Evolutionary conservation across 1,140 invertebrate species (phyloP).

Genomic region (Lasioglossum albipes): DNA sequence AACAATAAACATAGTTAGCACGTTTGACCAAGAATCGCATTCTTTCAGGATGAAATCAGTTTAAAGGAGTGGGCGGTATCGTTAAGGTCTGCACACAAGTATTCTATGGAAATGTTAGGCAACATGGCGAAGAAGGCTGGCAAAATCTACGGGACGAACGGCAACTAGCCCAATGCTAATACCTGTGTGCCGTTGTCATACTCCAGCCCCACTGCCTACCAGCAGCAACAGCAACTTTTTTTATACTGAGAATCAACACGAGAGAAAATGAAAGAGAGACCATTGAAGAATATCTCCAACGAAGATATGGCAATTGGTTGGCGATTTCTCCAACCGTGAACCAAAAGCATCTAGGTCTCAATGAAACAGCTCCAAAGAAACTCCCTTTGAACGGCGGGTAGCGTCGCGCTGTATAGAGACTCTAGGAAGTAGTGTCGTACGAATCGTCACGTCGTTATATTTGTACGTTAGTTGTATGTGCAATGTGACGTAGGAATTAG

Average conservation of each 20-base stretch:
- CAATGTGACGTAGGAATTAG: constrained; percentile 71
- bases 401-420: constrained; percentile 76
- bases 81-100: constrained; percentile 93
- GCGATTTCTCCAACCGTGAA: neutral
- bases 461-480: constrained; percentile 77
- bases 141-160: constrained; percentile 94
- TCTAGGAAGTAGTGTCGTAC: constrained; percentile 75
- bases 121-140: constrained; percentile 98
- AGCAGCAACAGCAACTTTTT: constrained; percentile 73
- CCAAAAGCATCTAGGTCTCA: constrained; percentile 2
- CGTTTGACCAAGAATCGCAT: no score
- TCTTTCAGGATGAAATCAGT: constrained; percentile 94
- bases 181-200: constrained; percentile 58
- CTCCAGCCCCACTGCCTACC: constrained; percentile 76
- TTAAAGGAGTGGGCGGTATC: constrained; percentile 97
- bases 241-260: constrained; percentile 70
- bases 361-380: constrained; percentile 50
- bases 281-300: constrained; percentile 4
- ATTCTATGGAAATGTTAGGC: constrained; percentile 93
- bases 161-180: constrained; percentile 76
- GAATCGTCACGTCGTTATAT: constrained; percentile 74
- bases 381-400: constrained; percentile 68
- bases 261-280: neutral
- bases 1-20: no score
- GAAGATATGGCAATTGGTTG: neutral